Conservation (phyloP, 2,888 invertebrate species). For the Cephus rjabovi region DNA sequence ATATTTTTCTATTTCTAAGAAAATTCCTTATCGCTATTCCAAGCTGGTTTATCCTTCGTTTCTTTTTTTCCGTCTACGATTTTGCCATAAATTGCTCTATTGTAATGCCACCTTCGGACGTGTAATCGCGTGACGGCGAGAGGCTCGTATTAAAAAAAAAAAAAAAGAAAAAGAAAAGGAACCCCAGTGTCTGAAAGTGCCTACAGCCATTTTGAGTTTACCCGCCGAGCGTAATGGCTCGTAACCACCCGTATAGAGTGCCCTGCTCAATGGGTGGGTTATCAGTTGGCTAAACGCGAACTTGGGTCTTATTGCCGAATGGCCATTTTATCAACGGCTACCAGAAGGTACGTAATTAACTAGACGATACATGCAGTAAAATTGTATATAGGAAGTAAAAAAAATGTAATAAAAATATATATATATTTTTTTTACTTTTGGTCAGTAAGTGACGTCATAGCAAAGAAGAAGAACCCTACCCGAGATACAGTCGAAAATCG, state of each 20-base stretch:
- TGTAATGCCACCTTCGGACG: neutral
- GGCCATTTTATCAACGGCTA: neutral
- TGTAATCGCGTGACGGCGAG: neutral
- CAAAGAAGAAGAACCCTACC: too few relatives aligned
- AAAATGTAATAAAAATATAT: too few relatives aligned
- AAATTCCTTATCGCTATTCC: neutral
- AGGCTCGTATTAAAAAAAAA: neutral
- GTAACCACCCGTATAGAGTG: neutral
- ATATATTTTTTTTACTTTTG: neutral
- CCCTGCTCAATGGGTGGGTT: neutral
- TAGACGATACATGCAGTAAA: neutral
- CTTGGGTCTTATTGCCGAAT: neutral
- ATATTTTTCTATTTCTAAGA: too few relatives aligned
- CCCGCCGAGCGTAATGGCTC: neutral
- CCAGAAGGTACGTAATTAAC: neutral
- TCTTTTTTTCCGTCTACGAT: neutral
- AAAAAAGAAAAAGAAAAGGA: neutral
- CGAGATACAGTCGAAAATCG: too few relatives aligned
- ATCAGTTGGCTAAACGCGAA: neutral
- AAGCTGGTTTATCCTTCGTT: neutral
- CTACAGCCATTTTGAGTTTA: neutral
- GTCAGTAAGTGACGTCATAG: neutral
- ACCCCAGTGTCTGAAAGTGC: neutral
- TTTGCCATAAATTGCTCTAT: neutral
- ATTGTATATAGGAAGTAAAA: too few relatives aligned